These are phyloP conservation scores for Mandrillus leucophaeus DNA, from an alignment of 2,113 vertebrate genomes.

Conservation along the genomic window DNA sequence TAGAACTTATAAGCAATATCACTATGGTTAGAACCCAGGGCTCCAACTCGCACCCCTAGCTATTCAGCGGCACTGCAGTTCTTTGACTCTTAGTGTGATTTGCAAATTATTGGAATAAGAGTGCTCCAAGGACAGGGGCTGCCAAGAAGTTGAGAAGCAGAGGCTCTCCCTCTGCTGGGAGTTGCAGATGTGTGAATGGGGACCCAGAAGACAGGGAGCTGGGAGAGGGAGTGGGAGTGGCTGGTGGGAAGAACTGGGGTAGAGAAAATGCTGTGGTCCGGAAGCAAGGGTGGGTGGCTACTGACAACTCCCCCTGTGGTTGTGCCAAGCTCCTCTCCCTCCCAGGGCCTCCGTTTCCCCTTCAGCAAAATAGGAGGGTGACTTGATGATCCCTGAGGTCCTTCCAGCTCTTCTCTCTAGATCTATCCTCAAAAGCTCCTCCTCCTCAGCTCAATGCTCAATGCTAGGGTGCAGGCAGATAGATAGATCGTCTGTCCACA, in stretches of 20 bases:
- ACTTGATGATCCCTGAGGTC: neutral
- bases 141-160: neutral
- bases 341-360: neutral
- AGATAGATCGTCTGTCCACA: neutral
- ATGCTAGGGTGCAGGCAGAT: neutral
- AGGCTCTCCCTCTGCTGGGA: neutral
- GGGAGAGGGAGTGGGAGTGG: neutral
- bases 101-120: neutral
- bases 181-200: constrained; percentile 35
- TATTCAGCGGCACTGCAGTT: neutral
- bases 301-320: neutral
- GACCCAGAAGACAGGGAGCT: neutral
- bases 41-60: neutral
- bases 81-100: neutral
- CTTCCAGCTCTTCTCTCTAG: neutral
- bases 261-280: neutral
- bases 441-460: neutral
- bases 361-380: neutral
- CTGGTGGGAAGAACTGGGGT: neutral
- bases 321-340: neutral
- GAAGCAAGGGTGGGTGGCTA: too few relatives aligned
- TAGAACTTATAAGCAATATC: neutral
- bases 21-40: neutral
- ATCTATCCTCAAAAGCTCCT: neutral
- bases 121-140: neutral